A percentile compares a stretch with the other conserved stretches of the same genome.
phyloP scores from a whole-genome alignment of 2,113 vertebrate genomes.

The Sus scrofa region T2T-Sscrofa CM000824.6:144495001-144495500 shows the following conservation, averaged over 20 bases:
- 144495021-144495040: background rate
- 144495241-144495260: background rate
- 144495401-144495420: background rate
- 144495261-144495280: background rate
- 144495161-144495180: background rate
- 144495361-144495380: background rate
- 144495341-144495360: background rate
- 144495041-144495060: background rate
- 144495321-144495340: background rate
- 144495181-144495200: background rate
- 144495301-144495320: background rate
- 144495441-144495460: constrained; percentile 25
- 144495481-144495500: background rate
- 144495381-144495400: background rate
- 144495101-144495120: background rate
- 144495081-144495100: background rate
- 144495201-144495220: background rate
- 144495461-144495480: background rate
- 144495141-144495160: background rate
- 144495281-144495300: background rate
- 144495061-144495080: background rate
- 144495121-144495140: background rate
- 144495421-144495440: background rate
- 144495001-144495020: background rate
- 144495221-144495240: background rate